phyloP scores from a whole-genome alignment of 2,113 vertebrate genomes.

The Ptyas mucosa region DNA sequence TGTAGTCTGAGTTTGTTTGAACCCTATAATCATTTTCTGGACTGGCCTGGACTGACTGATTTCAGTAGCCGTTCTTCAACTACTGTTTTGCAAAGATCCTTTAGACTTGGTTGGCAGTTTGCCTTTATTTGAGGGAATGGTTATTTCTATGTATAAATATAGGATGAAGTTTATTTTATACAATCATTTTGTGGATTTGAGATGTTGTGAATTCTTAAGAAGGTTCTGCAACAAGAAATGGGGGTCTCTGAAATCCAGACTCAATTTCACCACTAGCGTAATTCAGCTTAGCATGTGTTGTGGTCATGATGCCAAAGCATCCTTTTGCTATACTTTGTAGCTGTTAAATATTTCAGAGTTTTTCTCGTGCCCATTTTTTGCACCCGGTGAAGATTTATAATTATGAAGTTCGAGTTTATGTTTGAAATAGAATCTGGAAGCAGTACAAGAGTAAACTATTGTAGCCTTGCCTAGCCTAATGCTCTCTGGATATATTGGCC shows the following conservation, averaged over 20 bases:
- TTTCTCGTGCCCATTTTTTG: background rate
- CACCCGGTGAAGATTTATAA: background rate
- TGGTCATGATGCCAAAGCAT: background rate
- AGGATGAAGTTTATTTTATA: background rate
- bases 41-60: constrained; percentile 37
- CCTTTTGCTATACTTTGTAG: background rate
- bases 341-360: background rate
- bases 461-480: background rate
- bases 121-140: background rate
- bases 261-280: background rate
- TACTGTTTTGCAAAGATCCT: background rate
- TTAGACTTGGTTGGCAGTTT: background rate
- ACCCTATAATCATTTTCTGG: background rate
- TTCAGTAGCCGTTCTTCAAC: background rate
- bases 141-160: background rate
- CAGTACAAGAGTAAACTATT: background rate
- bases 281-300: background rate
- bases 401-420: background rate
- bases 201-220: background rate
- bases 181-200: background rate
- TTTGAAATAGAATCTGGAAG: background rate
- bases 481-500: background rate
- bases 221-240: background rate
- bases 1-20: background rate
- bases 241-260: background rate